phyloP scores from a whole-genome alignment of 2,113 vertebrate species.

The Rhipidura dahli region DNA sequence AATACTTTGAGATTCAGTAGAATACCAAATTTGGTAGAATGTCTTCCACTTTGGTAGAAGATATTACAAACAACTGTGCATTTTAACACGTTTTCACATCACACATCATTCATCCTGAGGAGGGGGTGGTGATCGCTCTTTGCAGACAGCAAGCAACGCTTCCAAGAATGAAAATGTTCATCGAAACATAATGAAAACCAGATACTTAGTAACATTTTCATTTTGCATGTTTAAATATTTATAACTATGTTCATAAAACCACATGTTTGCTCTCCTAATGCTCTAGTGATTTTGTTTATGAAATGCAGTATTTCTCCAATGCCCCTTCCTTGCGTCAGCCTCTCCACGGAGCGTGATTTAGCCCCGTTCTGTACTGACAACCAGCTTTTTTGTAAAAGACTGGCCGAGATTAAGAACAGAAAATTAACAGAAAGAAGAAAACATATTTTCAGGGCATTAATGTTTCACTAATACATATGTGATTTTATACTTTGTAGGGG shows the following conservation, averaged over 20 bases:
- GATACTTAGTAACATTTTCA: constrained; percentile 78
- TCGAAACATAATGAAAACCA: constrained; percentile 72
- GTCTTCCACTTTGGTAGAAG: constrained; percentile 49
- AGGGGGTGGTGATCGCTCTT: background rate
- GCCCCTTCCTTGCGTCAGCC: constrained; percentile 34
- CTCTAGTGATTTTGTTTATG: constrained; percentile 69
- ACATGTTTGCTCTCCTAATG: constrained; percentile 70
- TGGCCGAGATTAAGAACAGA: background rate
- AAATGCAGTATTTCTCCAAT: constrained; percentile 72
- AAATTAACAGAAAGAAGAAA: constrained; percentile 11
- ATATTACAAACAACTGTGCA: constrained; percentile 39
- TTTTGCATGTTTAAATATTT: constrained; percentile 79
- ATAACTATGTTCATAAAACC: constrained; percentile 73
- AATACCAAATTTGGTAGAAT: constrained; percentile 68
- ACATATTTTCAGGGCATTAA: background rate
- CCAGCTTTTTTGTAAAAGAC: background rate
- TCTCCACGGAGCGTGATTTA: constrained; percentile 15
- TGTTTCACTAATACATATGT: background rate
- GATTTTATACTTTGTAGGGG: background rate
- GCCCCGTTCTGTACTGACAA: background rate
- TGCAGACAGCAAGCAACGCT: constrained; percentile 56
- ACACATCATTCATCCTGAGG: constrained; percentile 15
- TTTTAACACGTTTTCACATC: constrained; percentile 50
- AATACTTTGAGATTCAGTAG: background rate
- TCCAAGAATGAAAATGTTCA: constrained; percentile 67